Evolutionary conservation across 2,113 vertebrate species (phyloP), one percentile per base, ranked within the genome.

Genomic region (Progne subis): DNA sequence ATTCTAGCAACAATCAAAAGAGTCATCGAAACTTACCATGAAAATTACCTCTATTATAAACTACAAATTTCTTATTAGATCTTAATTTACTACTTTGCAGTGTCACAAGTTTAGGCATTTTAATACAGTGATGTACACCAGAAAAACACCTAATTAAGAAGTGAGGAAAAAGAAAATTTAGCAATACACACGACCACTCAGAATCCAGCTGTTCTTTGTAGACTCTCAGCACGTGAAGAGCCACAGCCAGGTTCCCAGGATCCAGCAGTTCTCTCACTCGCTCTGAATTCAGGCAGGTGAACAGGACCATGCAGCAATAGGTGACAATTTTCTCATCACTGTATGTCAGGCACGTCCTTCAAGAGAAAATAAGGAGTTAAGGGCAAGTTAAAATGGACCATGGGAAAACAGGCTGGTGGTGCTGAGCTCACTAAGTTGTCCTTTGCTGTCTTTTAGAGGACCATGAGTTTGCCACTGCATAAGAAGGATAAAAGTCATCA

Each of bases 241-340:
- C 97, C 68, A 99, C 95, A 19, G 96, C 53, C 86, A 99, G 82
- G n/a, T 97, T 98, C 55, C 97, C 96, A 4, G 97, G 97, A 31
- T 98, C 78, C 79, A 98, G 95, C 5, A 99, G 84, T 32, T 98
- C 98, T 43, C 97, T 97, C 93, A 98, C 98, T 63, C 98, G 98
- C 56, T 96, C 96, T 69, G 97, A 78, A 89, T 98, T 98, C 56
- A 99, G 98, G 91, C 99, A 99, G 18, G 98, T 99, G 97, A 99
- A 98, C 80, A 99, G 94, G 31, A 99, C 98, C 99, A 99, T 99
- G 10, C 98, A 99, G 49, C 97, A 96, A 70, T 99, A 99, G 77
- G 97, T 89, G 43, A 98, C 88, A 6, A 98, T 94, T 85, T 99
- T 99, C 91, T 98, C 98, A 97, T 99, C 99, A 1, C 91, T 95